Base-by-base conservation (phyloP, 2,797 vertebrate genomes). In the Argya squamiceps region DNA sequence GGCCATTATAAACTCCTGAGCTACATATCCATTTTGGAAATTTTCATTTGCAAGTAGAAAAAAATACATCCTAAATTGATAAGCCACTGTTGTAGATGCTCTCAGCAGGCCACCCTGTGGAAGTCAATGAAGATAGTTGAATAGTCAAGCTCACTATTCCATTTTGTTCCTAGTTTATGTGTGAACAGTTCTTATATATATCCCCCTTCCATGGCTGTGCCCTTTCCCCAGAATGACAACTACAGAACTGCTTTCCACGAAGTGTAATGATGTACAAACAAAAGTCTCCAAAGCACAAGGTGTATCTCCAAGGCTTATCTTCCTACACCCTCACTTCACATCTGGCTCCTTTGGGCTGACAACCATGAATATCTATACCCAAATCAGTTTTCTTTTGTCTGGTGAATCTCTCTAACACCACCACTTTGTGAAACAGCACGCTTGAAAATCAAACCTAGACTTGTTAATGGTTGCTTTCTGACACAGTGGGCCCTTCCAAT, bases 401-500 rank as follows among this genome's bases (percentile, higher is more conserved):
- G 27, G 18, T 36, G 30, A 24, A 23, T 27, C 30, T 74, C 43
- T 84, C 58, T 34, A 65, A 55, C 22, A 79, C 4, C 17, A 50
- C 30, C 24, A 36, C 23, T 62, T 32, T 37, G 39, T 2, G 10
- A 88, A 89, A 81, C 12, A 68, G 39, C 11, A 56, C 32, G 52
- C 10, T 75, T 78, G 5, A 78, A 89, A 90, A 44, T 64, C 36
- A 79, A 67, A 79, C 12, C 21, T 47, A 47, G 59, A 18, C 15
- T 76, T 2, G 0, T 39, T 59, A 44, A 19, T 59, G 20, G 0
- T 0, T 20, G 41, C 63, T 47, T 80, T 26, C 34, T 68, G n/a
- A 46, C 17, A 52, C 12, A 22, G 12, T 36, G 11, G 10, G 46
- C 19, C 21, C 29, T 81, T 67, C 37, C 36, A 64, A 22, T 62